These are phyloP conservation scores for Liolophura sinensis DNA, from an alignment of 1,140 invertebrate genomes.

Conservation along the genomic window DNA sequence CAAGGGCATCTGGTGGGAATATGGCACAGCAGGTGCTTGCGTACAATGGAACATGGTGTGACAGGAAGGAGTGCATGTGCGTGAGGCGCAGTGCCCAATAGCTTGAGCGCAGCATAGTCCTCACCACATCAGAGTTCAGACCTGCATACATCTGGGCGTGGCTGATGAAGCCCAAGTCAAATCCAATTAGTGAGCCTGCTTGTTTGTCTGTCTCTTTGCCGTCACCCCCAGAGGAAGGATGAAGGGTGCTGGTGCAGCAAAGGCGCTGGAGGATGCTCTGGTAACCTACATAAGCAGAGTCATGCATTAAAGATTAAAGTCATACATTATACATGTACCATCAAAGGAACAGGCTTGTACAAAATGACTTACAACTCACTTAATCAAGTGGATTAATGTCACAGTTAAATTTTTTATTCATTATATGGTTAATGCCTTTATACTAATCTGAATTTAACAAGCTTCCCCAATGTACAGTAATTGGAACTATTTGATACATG, in stretches of 20 bases:
- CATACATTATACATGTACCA: too few relatives aligned
- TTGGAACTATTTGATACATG: too few relatives aligned
- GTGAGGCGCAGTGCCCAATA: slow-evolving; percentile 36
- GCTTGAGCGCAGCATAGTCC: slow-evolving; percentile 25
- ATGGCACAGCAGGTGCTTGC: slow-evolving; percentile 41
- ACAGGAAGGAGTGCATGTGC: slow-evolving; percentile 44
- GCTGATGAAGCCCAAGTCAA: slow-evolving; percentile 50
- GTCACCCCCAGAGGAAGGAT: slow-evolving; percentile 22
- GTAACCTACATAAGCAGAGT: slow-evolving; percentile 37
- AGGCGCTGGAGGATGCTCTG: slow-evolving; percentile 52
- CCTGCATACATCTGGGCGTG: slow-evolving; percentile 42
- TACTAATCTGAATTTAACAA: too few relatives aligned
- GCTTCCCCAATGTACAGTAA: too few relatives aligned
- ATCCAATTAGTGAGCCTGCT: slow-evolving; percentile 29
- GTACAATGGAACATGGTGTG: slow-evolving; percentile 35
- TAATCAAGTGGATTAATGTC: too few relatives aligned
- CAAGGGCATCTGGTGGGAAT: slow-evolving; percentile 36
- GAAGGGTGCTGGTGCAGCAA: slow-evolving; percentile 40
- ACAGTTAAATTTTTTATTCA: too few relatives aligned
- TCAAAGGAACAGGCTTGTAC: too few relatives aligned
- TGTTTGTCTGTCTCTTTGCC: slow-evolving; percentile 10
- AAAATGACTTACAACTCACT: too few relatives aligned
- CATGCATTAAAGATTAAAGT: neutral
- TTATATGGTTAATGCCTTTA: too few relatives aligned
- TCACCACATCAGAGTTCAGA: slow-evolving; percentile 45